Evolutionary conservation across 2,113 vertebrate genomes (phyloP).

Genomic region (Trogon melanurus): DNA sequence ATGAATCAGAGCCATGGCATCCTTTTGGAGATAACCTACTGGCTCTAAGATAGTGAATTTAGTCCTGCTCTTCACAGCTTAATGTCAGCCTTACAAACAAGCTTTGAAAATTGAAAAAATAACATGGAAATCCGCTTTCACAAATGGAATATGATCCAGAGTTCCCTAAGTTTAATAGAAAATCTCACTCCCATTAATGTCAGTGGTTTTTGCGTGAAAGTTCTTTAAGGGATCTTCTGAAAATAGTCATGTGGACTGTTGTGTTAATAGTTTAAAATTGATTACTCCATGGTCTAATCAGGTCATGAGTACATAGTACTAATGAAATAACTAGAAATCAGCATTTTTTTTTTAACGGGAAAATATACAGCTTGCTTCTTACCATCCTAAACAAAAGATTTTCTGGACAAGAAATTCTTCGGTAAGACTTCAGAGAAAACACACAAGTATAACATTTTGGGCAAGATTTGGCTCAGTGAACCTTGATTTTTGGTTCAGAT

Average conservation of each 20-base stretch:
- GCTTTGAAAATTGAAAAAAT: background rate
- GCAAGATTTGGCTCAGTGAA: background rate
- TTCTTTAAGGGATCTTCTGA: background rate
- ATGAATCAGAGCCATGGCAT: slow-evolving; percentile 35
- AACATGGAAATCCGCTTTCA: background rate
- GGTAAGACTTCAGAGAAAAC: background rate
- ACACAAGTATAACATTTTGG: background rate
- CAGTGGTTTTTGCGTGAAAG: background rate
- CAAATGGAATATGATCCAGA: background rate
- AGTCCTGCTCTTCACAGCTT: slow-evolving; percentile 38
- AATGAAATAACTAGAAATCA: background rate
- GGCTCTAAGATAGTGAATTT: slow-evolving; percentile 19
- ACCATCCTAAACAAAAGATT: background rate
- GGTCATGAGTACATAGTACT: background rate
- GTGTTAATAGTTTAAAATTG: background rate
- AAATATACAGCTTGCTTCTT: background rate
- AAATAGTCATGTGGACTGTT: background rate
- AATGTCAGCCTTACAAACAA: slow-evolving; percentile 39
- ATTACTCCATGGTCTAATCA: background rate
- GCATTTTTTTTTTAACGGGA: background rate
- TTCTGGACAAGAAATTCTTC: background rate
- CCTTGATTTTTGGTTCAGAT: background rate
- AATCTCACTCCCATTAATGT: background rate
- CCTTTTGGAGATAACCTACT: slow-evolving; percentile 39
- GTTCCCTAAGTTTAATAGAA: background rate